These are phyloP conservation scores for Neosilurus mollespiculum DNA, from an alignment of 2,797 vertebrate genomes.

Conservation along the genomic window DNA sequence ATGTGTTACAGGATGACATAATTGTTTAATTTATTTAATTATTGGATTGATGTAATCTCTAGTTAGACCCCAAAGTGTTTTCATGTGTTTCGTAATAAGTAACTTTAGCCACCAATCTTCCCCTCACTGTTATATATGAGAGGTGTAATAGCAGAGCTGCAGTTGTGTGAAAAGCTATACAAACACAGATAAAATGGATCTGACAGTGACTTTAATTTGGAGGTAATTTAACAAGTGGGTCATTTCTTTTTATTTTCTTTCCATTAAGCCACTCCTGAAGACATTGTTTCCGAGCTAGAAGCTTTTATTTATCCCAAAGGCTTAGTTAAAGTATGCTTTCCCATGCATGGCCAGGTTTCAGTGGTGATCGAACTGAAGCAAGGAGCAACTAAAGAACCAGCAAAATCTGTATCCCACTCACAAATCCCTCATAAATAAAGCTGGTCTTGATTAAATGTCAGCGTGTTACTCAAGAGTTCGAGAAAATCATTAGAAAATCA, in stretches of 20 bases:
- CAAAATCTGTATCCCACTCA: too few species aligned
- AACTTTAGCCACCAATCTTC: not conserved
- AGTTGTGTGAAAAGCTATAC: not conserved
- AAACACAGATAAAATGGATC: not conserved
- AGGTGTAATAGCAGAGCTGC: not conserved
- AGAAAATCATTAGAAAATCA: not conserved
- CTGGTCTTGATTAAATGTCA: not conserved
- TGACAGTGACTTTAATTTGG: not conserved
- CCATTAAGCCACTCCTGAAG: not conserved
- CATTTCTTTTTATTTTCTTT: not conserved
- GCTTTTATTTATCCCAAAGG: constrained; percentile 21
- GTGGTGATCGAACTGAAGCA: not conserved
- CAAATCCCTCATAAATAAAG: not conserved
- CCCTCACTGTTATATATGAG: not conserved
- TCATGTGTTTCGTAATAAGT: not conserved
- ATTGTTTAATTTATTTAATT: too few species aligned
- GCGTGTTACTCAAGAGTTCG: not conserved
- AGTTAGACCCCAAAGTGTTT: too few species aligned
- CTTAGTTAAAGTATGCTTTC: not conserved
- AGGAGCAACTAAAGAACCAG: not conserved
- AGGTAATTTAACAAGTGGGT: constrained; percentile 24
- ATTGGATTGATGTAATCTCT: not conserved
- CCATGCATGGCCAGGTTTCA: not conserved
- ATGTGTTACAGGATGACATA: not conserved
- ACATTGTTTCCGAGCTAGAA: not conserved